Conservation (phyloP, 2,888 invertebrate species). For the Linyphia triangularis region DNA sequence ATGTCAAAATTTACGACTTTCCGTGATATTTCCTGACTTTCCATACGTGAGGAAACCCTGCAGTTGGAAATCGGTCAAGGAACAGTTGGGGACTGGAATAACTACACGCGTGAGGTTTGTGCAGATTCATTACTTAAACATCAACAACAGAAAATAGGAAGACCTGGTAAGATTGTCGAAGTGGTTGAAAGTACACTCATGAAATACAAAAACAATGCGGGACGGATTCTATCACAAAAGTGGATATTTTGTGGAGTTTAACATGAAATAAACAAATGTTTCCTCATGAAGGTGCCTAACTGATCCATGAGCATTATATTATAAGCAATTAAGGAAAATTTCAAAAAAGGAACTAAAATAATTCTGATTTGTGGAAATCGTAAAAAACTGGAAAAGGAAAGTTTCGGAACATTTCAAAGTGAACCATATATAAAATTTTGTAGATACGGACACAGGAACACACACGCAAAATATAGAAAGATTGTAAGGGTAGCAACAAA, state of each 20-base stretch:
- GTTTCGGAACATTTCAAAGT: not conserved
- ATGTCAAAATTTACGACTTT: no score
- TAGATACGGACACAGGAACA: constrained; percentile 12
- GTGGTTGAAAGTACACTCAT: not conserved
- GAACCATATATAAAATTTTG: constrained; percentile 18
- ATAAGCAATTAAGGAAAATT: not conserved
- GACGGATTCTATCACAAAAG: constrained; percentile 59
- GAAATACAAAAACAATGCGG: constrained; percentile 57
- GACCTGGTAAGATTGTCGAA: no score
- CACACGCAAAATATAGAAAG: constrained; percentile 30
- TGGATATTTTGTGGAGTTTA: constrained; percentile 44
- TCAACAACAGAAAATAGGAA: constrained; percentile 32
- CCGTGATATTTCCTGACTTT: no score
- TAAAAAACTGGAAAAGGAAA: constrained; percentile 15
- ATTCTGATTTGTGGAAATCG: constrained; percentile 14
- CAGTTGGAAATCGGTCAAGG: not conserved
- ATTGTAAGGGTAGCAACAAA: no score
- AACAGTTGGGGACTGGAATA: constrained; percentile 34
- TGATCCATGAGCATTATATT: constrained; percentile 19
- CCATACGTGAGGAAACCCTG: no score
- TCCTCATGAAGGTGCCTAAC: constrained; percentile 52
- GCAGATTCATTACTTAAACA: not conserved
- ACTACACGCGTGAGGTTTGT: constrained; percentile 17
- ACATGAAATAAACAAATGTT: constrained; percentile 6
- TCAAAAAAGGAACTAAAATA: constrained; percentile 7